phyloP scores from a whole-genome alignment of 2,113 vertebrate species.

The Caranx melampygus region DNA sequence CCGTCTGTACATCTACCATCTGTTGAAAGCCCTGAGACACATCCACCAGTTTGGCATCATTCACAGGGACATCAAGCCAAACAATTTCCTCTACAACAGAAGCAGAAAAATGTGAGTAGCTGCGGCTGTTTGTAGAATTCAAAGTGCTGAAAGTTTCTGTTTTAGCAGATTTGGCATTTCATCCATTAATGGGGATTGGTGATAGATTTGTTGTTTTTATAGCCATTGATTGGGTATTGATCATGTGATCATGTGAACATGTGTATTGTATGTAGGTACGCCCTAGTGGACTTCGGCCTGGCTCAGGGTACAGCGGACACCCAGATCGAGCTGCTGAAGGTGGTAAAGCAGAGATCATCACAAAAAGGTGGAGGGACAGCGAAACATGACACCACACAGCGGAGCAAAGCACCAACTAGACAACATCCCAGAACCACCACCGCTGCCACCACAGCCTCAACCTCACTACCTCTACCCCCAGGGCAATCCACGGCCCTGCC shows the following conservation, averaged over 20 bases:
- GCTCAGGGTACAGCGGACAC: slow-evolving; percentile 96
- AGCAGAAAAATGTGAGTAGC: slow-evolving; percentile 87
- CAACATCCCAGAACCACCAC: slow-evolving; percentile 36
- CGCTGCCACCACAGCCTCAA: slow-evolving; percentile 63
- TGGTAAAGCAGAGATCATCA: slow-evolving; percentile 84
- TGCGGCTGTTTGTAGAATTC: neutral
- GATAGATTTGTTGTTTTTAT: no score
- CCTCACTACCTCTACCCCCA: slow-evolving; percentile 57
- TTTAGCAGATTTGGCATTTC: neutral
- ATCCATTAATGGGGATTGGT: neutral
- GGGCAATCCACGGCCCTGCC: slow-evolving; percentile 54
- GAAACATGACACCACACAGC: slow-evolving; percentile 74
- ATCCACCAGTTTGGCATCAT: slow-evolving; percentile 98
- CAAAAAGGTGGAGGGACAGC: slow-evolving; percentile 87
- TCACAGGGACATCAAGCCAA: slow-evolving; percentile 97
- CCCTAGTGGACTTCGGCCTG: slow-evolving; percentile 97
- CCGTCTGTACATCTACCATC: slow-evolving; percentile 93
- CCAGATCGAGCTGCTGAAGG: slow-evolving; percentile 93
- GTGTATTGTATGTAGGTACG: slow-evolving; percentile 83
- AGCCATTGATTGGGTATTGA: no score
- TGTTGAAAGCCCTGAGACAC: slow-evolving; percentile 92
- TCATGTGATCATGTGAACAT: neutral
- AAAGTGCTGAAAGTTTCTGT: neutral
- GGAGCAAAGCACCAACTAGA: slow-evolving; percentile 74
- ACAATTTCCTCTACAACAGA: slow-evolving; percentile 88